A percentile compares a stretch with the other conserved stretches of the same genome.
Evolutionary conservation across 2,113 vertebrate genomes (phyloP).

Genomic region (Cryptoleucopteryx plumbea): DNA sequence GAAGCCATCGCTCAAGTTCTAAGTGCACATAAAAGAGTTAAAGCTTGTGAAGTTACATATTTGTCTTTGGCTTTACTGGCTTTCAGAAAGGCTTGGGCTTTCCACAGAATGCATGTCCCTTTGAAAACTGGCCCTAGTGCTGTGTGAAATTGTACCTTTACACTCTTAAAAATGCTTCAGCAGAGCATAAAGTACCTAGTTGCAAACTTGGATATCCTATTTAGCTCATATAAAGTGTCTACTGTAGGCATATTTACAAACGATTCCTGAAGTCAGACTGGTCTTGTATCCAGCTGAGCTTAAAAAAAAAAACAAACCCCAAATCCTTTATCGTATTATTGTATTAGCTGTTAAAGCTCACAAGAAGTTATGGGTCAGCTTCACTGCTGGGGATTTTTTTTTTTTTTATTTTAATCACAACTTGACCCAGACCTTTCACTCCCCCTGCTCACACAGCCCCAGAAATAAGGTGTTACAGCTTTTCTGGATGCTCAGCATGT

Average conservation of each 20-base stretch:
- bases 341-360: background rate
- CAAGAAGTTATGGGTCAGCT: background rate
- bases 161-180: background rate
- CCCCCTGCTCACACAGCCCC: background rate
- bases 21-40: background rate
- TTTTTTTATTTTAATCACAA: background rate
- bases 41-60: background rate
- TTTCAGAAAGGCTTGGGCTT: background rate
- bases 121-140: background rate
- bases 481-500: background rate
- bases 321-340: background rate
- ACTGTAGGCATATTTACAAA: background rate
- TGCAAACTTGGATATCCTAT: background rate
- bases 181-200: background rate
- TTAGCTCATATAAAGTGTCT: background rate
- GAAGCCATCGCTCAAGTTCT: background rate
- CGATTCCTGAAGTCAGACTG: background rate
- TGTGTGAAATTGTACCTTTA: background rate
- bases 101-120: background rate
- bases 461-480: background rate
- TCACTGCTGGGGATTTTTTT: background rate
- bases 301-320: background rate
- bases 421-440: background rate
- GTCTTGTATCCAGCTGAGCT: background rate
- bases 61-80: background rate